Base-by-base conservation (phyloP, 2,797 vertebrate species). In the Echeneis naucrates region DNA sequence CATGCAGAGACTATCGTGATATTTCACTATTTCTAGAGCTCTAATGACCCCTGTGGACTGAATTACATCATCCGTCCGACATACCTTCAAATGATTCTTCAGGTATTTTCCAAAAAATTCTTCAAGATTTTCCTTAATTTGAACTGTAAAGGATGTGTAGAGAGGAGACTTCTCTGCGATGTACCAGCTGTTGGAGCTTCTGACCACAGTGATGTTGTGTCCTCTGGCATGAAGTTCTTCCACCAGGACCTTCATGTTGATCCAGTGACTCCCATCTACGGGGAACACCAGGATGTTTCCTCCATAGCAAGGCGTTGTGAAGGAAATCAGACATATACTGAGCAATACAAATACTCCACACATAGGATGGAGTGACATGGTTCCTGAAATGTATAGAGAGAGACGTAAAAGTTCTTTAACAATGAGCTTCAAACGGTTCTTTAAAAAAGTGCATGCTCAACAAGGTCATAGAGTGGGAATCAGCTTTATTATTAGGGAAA, bases 171-270 rank as follows among this genome's bases (percentile, higher is more conserved):
- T 80, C 68, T 93, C 88, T 4, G 63, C 0, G 30, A 94, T 92
- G 80, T 93, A 94, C 89, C 86, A 88, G 72, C 89, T 94, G 9
- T 0, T 75, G 24, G 87, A 83, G 0, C 47, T 1, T 8, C 92
- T 79, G 4, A 94, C 75, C 30, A 94, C 91, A 4, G 87, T 91
- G 13, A 94, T n/a, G 53, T 2, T 87, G 75, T 94, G 93, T 35
- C 92, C 93, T 24, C 79, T 88, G 50, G 81, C 78, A 63, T 93
- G 90, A 61, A 93, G 84, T 26, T 87, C 92, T 78, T 92, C 88
- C 2, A 94, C 64, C 44, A 93, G 61, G n/a, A 93, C 54, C 68
- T 92, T 91, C 91, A 94, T 94, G 56, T 94, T 94, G 64, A 94
- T 59, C 93, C 93, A 94, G 50, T 93, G 94, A 55, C 93, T 94